Base-by-base conservation (phyloP, 2,888 invertebrate species). In the Thecophora atra region DNA sequence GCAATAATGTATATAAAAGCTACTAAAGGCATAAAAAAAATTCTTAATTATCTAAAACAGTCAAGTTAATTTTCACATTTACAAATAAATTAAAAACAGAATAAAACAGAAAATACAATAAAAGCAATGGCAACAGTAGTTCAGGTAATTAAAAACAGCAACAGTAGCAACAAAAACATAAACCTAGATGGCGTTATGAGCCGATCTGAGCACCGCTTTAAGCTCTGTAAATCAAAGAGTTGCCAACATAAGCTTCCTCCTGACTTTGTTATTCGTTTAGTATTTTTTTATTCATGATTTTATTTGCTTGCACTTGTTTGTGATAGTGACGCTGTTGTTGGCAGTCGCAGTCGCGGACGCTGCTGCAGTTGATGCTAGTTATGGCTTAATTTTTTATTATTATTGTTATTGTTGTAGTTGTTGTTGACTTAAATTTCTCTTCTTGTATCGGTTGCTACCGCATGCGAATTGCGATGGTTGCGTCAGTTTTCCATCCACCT, bases 401-500 rank as follows among this genome's bases (percentile, higher is more conserved):
- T 54, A 24, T 21, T 24, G 24, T 62, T 47, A 19, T 15, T 19
- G 63, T 52, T 63, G 66, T 24, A 52, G 42, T 63, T 70, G 51
- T 52, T 54, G 17, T 19, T 67, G 67, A 37, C 54, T 26, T 44
- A 44, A 11, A 17, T 54, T 52, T 17, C 19, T 11, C 28, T 15
- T 28, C 26, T 58, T 58, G 26, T 47, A 11, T 47, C 24, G 24
- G 37, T 28, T 56, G 19, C 37, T 28, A 28, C 44, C 65, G 28
- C 26, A 26, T 19, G 7, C 44, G 51, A 51, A 64, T 58, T 28
- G 66, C 66, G 21, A 21, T 58, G 64, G 47, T 60, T 71, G 47
- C 37, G 60, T 71, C 51, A 71, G 71, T 71, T 71, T 71, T 51
- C 56, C 66, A 60, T 60, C 47, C 47, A 54, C 65, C 37, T 26